Conservation (phyloP, 2,797 vertebrate species). For the Cynopterus sphinx region DNA sequence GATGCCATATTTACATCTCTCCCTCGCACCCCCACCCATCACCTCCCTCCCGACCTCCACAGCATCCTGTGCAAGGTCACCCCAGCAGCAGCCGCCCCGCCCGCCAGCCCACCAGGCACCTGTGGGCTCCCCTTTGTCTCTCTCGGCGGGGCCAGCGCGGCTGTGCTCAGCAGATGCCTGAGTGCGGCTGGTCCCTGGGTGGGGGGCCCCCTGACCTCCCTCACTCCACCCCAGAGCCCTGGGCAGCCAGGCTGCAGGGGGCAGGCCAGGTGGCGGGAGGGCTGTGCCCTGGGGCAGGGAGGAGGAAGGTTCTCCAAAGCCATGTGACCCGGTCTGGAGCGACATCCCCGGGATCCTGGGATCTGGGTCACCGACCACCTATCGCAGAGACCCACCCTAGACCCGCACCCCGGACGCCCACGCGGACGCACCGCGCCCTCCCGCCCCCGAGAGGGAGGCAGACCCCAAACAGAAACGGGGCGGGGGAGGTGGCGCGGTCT, state of each 20-base stretch:
- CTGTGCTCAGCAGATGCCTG: neutral
- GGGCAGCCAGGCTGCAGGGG: neutral
- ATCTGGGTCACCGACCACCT: slow-evolving; percentile 56
- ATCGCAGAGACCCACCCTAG: neutral
- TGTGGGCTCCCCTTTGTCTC: slow-evolving; percentile 77
- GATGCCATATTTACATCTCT: slow-evolving; percentile 43
- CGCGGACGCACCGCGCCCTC: neutral
- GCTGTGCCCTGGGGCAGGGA: neutral
- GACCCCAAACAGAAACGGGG: neutral
- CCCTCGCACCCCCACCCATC: neutral
- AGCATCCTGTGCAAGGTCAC: slow-evolving; percentile 53
- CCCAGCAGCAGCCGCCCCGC: slow-evolving; percentile 54
- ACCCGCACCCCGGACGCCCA: neutral
- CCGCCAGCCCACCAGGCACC: slow-evolving; percentile 67
- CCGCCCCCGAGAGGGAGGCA: neutral
- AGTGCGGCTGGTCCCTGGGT: neutral
- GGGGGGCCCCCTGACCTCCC: neutral
- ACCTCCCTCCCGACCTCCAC: slow-evolving; percentile 36
- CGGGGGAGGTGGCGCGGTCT: neutral
- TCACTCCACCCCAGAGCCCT: neutral
- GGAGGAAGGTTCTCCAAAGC: neutral
- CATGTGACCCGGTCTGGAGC: neutral
- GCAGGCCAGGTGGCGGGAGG: neutral
- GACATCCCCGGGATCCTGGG: slow-evolving; percentile 1
- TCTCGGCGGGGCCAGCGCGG: neutral